Evolutionary conservation across 2,797 vertebrate species (phyloP).

Genomic region (Sebastes miniatus): DNA sequence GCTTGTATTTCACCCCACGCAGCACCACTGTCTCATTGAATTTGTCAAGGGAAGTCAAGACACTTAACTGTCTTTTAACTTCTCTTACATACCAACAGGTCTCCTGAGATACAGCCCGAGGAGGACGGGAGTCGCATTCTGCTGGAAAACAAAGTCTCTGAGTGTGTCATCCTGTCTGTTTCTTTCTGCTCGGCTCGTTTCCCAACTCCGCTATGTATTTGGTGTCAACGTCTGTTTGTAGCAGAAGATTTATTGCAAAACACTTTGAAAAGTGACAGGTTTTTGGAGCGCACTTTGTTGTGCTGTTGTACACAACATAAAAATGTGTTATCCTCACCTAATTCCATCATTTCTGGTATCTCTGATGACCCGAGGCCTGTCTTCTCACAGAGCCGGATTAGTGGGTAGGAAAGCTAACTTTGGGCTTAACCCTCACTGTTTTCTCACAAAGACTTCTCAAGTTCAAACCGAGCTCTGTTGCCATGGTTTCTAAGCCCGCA

Average conservation of each 20-base stretch:
- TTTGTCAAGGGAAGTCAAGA: conserved; percentile 72
- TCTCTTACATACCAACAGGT: conserved; percentile 62
- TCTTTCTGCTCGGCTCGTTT: conserved; percentile 61
- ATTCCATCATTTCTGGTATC: conserved; percentile 48
- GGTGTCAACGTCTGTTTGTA: conserved; percentile 52
- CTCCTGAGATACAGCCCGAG: conserved; percentile 63
- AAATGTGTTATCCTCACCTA: conserved; percentile 44
- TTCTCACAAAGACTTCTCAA: conserved; percentile 53
- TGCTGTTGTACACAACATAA: conserved; percentile 17
- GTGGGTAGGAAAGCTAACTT: conserved; percentile 35
- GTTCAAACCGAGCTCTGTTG: conserved; percentile 43
- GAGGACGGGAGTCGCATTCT: conserved; percentile 33
- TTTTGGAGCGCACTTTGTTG: conserved; percentile 32
- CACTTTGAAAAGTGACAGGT: conserved; percentile 48
- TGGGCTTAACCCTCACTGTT: conserved; percentile 41
- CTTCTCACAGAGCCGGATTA: conserved; percentile 54
- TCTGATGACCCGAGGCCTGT: conserved; percentile 37
- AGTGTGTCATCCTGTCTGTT: conserved; percentile 59
- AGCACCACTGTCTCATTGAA: conserved; percentile 59
- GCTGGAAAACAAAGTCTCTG: conserved; percentile 53
- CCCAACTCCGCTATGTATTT: conserved; percentile 37
- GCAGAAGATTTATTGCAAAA: conserved; percentile 48
- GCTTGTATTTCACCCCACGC: conserved; percentile 54
- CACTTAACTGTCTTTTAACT: conserved; percentile 75
- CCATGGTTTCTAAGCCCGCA: conserved; percentile 25